Evolutionary conservation across 2,797 vertebrate species (phyloP).

Genomic region (Parotocinclus haroldoi): DNA sequence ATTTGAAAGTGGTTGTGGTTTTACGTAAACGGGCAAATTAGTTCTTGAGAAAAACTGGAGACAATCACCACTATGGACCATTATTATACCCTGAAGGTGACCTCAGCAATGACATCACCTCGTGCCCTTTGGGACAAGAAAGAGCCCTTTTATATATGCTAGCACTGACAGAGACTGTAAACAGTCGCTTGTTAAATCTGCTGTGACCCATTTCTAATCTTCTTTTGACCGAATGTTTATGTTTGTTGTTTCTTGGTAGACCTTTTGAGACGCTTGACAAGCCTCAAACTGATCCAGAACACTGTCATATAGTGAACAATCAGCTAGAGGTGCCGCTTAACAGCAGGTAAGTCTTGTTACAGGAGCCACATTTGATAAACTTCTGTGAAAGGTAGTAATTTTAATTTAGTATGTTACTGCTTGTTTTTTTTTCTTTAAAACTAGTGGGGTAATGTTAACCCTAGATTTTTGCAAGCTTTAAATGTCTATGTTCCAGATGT

Average conservation of each 20-base stretch:
- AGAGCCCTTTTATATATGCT: conserved; percentile 61
- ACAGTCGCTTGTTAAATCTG: conserved; percentile 14
- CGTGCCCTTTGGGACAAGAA: conserved; percentile 67
- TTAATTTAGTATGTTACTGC: conserved; percentile 1
- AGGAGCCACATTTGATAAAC: background rate
- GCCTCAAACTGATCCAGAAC: conserved; percentile 61
- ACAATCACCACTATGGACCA: conserved; percentile 60
- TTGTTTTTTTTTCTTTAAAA: too few relatives aligned
- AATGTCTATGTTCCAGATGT: too few relatives aligned
- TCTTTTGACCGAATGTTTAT: conserved; percentile 33
- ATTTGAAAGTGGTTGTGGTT: conserved; percentile 55
- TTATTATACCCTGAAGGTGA: conserved; percentile 74
- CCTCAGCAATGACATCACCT: conserved; percentile 74
- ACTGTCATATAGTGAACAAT: conserved; percentile 44
- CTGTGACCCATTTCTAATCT: conserved; percentile 21
- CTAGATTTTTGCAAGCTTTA: too few relatives aligned
- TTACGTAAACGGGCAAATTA: conserved; percentile 54
- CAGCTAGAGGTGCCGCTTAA: conserved; percentile 48
- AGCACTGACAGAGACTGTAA: conserved; percentile 34
- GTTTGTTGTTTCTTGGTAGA: conserved; percentile 55
- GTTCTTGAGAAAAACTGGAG: conserved; percentile 54
- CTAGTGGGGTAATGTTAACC: too few relatives aligned
- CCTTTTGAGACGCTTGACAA: conserved; percentile 66
- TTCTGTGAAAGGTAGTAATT: background rate
- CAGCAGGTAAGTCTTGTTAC: conserved; percentile 50